Evolutionary conservation across 2,797 vertebrate species (phyloP).

Genomic region (Artibeus jamaicensis): DNA sequence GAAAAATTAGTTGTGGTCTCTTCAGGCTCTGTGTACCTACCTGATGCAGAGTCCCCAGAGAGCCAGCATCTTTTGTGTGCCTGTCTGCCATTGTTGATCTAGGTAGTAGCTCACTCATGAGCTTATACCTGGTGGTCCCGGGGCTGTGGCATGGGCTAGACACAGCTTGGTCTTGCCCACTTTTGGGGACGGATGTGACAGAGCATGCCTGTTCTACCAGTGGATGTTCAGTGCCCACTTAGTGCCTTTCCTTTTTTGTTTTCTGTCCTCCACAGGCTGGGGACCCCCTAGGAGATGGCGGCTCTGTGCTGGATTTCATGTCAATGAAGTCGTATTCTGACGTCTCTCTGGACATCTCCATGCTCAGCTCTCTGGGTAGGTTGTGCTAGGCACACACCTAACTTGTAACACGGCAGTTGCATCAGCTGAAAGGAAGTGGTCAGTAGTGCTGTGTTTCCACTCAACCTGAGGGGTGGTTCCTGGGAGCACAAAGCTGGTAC

Average conservation of each 20-base stretch:
- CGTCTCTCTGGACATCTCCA: constrained; percentile 94
- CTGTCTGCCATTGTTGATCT: neutral
- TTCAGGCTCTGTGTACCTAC: neutral
- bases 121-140: neutral
- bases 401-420: neutral
- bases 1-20: neutral
- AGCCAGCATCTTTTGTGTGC: neutral
- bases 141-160: neutral
- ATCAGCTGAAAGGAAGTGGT: neutral
- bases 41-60: neutral
- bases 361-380: constrained; percentile 94
- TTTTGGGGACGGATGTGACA: neutral
- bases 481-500: accelerated
- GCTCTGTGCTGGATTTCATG: constrained; percentile 94
- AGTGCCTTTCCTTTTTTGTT: neutral
- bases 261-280: constrained; percentile 81
- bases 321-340: constrained; percentile 94
- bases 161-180: neutral
- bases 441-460: neutral
- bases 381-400: neutral
- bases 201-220: neutral
- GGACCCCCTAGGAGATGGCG: constrained; percentile 86
- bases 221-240: neutral
- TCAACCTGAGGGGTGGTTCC: neutral
- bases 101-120: neutral